A percentile compares a stretch with the other conserved stretches of the same genome.
phyloP scores from a whole-genome alignment of 2,888 invertebrate species.

The Saturnia pavonia region DNA sequence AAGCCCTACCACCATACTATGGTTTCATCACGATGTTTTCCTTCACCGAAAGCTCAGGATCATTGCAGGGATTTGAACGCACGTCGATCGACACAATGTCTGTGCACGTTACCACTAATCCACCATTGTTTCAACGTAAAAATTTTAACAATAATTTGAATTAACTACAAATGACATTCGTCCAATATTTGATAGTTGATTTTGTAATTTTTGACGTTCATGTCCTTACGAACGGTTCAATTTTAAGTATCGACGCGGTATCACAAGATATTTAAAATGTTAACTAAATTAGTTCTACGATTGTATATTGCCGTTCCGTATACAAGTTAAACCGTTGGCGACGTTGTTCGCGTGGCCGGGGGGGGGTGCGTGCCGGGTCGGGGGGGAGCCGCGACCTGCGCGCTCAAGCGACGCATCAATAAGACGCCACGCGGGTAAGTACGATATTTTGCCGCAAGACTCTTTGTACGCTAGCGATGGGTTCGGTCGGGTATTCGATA shows the following conservation, averaged over 20 bases:
- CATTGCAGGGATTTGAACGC: no score
- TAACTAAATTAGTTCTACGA: not conserved
- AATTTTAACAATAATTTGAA: no score
- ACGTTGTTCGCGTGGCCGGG: not conserved
- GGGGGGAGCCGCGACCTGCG: constrained; percentile 66
- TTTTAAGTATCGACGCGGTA: not conserved
- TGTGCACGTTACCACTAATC: no score
- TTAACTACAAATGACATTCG: no score
- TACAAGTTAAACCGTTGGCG: constrained; percentile 9
- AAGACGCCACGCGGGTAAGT: constrained; percentile 88
- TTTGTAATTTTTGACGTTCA: no score
- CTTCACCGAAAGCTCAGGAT: no score
- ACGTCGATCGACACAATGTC: no score
- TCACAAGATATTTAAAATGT: not conserved
- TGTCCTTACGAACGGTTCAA: not conserved
- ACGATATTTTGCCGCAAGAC: constrained; percentile 69
- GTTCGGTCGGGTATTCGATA: constrained; percentile 90
- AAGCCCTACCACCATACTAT: no score
- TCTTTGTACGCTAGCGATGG: constrained; percentile 83
- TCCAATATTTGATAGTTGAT: no score
- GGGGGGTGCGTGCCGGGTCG: constrained; percentile 22
- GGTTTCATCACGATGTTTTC: no score
- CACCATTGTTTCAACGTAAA: no score
- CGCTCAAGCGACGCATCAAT: constrained; percentile 83
- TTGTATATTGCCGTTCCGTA: not conserved